Evolutionary conservation across 2,888 invertebrate genomes (phyloP).

Genomic region (Beris morrisii): DNA sequence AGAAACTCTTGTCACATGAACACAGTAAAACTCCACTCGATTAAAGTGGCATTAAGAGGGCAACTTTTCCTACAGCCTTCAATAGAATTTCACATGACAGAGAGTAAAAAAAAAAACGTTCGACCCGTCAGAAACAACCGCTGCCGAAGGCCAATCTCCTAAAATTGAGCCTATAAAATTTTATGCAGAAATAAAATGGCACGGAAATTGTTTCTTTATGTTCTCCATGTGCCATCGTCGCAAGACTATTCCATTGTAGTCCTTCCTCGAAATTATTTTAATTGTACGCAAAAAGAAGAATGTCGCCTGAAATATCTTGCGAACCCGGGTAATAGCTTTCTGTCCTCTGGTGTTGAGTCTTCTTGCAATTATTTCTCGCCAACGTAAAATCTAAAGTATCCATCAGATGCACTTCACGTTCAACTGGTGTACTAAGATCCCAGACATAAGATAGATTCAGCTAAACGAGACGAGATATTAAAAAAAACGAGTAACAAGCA

Average conservation of each 20-base stretch:
- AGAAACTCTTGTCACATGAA: too few relatives aligned
- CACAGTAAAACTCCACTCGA: constrained; percentile 7
- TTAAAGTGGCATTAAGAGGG: constrained; percentile 7
- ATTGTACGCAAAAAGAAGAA: constrained; percentile 3
- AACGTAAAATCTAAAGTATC: too few relatives aligned
- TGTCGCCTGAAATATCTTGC: too few relatives aligned
- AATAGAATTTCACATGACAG: not conserved
- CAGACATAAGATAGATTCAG: too few relatives aligned
- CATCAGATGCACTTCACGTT: too few relatives aligned
- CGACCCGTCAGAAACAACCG: constrained; percentile 21
- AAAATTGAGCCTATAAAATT: constrained; percentile 31
- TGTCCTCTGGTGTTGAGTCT: too few relatives aligned
- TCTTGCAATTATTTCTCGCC: too few relatives aligned
- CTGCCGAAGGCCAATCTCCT: constrained; percentile 16
- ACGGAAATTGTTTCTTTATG: constrained; percentile 33
- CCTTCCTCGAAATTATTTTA: constrained; percentile 2
- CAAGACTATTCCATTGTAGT: not conserved
- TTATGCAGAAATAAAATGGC: constrained; percentile 31
- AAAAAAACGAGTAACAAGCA: too few relatives aligned
- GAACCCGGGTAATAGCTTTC: too few relatives aligned
- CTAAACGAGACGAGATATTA: too few relatives aligned
- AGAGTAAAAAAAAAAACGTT: not conserved
- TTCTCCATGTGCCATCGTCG: not conserved
- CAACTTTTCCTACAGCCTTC: constrained; percentile 2
- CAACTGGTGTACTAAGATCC: too few relatives aligned